Evolutionary conservation across 1,140 invertebrate species (phyloP).

Genomic region (Panulirus ornatus): DNA sequence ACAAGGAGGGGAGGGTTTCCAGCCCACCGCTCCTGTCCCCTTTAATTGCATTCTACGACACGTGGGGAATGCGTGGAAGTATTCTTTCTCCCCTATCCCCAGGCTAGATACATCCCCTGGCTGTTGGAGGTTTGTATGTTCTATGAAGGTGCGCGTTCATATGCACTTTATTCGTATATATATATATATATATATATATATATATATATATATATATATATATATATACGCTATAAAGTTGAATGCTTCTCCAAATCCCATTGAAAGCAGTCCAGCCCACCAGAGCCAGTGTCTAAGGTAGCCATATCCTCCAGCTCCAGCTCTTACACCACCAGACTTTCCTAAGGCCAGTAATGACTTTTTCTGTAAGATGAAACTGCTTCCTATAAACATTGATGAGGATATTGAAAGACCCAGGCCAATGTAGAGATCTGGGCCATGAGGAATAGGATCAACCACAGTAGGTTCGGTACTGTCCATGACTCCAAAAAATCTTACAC

Average conservation of each 20-base stretch:
- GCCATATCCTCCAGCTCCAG: conserved; percentile 93
- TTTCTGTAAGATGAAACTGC: conserved; percentile 98
- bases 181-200: too few species aligned
- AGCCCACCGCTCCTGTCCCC: too few species aligned
- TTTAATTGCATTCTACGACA: too few species aligned
- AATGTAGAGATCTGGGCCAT: conserved; percentile 62
- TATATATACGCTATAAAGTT: conserved; percentile 97
- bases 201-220: too few species aligned
- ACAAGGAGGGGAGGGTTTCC: too few species aligned
- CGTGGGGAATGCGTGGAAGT: too few species aligned
- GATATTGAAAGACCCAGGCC: conserved; percentile 60
- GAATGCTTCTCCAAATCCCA: conserved; percentile 94
- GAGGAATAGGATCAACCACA: background rate
- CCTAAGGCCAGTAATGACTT: conserved; percentile 88
- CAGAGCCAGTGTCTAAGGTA: conserved; percentile 96
- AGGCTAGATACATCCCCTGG: too few species aligned
- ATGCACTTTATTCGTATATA: too few species aligned
- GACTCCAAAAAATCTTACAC: background rate
- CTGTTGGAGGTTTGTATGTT: too few species aligned
- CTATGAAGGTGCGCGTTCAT: too few species aligned
- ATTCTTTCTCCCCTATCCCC: too few species aligned
- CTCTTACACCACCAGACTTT: conserved; percentile 84
- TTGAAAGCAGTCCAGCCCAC: conserved; percentile 95
- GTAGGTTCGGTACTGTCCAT: conserved; percentile 6
- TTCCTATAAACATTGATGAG: conserved; percentile 67